phyloP scores from a whole-genome alignment of 2,113 vertebrate species.

The Silurus meridionalis region DNA sequence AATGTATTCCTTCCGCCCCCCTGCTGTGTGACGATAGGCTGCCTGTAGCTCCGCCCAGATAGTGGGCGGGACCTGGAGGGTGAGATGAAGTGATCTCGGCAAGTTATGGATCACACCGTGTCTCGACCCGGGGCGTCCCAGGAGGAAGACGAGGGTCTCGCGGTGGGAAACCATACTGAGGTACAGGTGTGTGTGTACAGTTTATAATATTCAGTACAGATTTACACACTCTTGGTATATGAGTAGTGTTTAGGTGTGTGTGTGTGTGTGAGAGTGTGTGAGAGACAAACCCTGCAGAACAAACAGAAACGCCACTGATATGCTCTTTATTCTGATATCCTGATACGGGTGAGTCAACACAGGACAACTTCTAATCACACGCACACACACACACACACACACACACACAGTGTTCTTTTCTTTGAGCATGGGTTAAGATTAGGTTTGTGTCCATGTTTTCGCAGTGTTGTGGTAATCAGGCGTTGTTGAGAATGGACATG shows the following conservation, averaged over 20 bases:
- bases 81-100: constrained; percentile 52
- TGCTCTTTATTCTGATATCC: background rate
- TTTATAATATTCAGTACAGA: background rate
- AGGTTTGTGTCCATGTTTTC: background rate
- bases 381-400: background rate
- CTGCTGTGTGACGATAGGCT: background rate
- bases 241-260: background rate
- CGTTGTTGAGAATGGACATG: constrained; percentile 66
- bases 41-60: constrained; percentile 1
- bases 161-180: constrained; percentile 68
- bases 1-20: background rate
- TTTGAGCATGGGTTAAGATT: background rate
- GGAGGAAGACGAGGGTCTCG: constrained; percentile 49
- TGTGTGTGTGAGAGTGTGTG: background rate
- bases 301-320: constrained; percentile 14
- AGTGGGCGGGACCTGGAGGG: background rate
- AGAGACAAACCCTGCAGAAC: constrained; percentile 4
- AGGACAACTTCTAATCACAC: background rate
- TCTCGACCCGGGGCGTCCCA: constrained; percentile 47
- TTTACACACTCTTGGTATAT: background rate
- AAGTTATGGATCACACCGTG: constrained; percentile 55
- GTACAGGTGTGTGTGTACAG: constrained; percentile 46
- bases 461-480: constrained; percentile 57
- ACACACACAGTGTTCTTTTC: background rate
- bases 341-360: background rate